Base-by-base conservation (phyloP, 2,113 vertebrate genomes). In the Onychorhynchus coronatus region DNA sequence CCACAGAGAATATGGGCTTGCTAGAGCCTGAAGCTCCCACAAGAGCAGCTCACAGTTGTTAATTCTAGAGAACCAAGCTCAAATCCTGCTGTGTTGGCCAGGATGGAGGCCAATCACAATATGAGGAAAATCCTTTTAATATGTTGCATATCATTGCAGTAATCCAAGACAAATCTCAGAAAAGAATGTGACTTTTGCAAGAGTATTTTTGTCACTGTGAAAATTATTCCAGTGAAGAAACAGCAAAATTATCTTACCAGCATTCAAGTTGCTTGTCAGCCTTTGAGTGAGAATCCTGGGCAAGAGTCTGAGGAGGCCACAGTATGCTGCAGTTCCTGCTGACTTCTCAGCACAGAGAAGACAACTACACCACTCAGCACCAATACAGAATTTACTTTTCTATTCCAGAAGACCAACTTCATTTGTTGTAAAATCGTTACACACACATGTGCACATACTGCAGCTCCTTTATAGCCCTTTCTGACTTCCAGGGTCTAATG, bases 151-250 rank as follows among this genome's bases (percentile, higher is more conserved):
- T 94, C 63, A 84, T 19, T 86, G 68, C 65, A 56, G 76, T 91
- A 96, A 97, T 95, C 85, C 85, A 86, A 93, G 72, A 86, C 72
- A 95, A 88, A 84, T 90, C 88, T 93, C 65, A 53, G 75, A 67
- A 84, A 88, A 90, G 27, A 68, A 83, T 84, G 53, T 77, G 72
- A 73, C 28, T 87, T 95, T 62, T 71, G 55, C 47, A 55, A 30
- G 63, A 85, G 50, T 82, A 83, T 95, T 93, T 91, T 62, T 88
- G 75, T 90, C 19, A 1, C 71, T 70, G 67, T 25, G 52, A 90
- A 95, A 88, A 88, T 93, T 67, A 81, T 78, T 67, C 85, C 65
- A 63, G 53, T 46, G 56, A 96, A 78, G 77, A 93, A 91, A 76
- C 1, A 15, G 74, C 46, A 94, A 83, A 96, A 85, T 83, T 1